Base-by-base conservation (phyloP, 1,140 invertebrate species). In the Orussus abietinus region DNA sequence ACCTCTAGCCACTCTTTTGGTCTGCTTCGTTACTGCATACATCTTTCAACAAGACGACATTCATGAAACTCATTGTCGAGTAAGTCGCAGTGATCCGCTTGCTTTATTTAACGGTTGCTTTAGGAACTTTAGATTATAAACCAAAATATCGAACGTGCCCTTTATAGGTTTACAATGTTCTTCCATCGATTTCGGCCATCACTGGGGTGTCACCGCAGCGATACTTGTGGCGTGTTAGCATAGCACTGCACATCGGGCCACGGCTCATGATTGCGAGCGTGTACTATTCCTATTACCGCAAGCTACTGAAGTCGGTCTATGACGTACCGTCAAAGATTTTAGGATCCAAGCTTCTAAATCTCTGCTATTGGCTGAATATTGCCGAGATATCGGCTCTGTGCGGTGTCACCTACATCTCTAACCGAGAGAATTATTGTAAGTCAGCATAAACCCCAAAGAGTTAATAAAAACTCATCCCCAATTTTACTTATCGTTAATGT, bases 381-480 rank as follows among this genome's bases (percentile, higher is more conserved):
- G 77, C 88, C 55, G 91, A 94, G 75, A 80, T 93, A 45, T 80
- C 82, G 35, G 80, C 88, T 25, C 76, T 94, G 7, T 85, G 86
- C 53, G 89, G 90, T 31, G 90, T 94, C 10, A 92, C 91, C 10
- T 93, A 92, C 69, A 88, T 95, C 63, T 92, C 90, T 20, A 94
- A 94, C 70, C 83, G 83, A 64, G 91, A 94, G 75, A 95, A 95
- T 73, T 95, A 94, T 77, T 88, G 92, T 93, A 77, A 86, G 88
- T 85, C 51, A 41, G 5, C 17, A 18, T 33, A n/a, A n/a, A n/a
- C n/a, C n/a, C n/a, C 30, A 28, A 29, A 28, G 25, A 15, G 10
- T 26, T 17, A 18, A 28, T 28, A 28, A 28, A 15, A 35, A 10
- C 20, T 33, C 1, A 33, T 18, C 20, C n/a, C 13, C 20, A 25